Conservation (phyloP, 2,888 invertebrate species). For the Carcina quercana region DNA sequence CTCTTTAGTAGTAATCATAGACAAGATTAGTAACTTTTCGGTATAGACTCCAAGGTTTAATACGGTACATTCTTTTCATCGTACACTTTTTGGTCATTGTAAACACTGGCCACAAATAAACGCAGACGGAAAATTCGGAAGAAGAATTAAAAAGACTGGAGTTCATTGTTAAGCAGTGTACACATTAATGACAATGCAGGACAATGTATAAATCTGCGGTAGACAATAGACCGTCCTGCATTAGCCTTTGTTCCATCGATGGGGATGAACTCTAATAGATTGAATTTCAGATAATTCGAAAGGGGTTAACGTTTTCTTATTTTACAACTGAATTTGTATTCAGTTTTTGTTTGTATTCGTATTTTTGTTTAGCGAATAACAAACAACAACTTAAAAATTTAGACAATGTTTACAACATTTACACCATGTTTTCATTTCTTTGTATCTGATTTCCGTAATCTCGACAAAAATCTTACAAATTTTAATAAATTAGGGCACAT, state of each 20-base stretch:
- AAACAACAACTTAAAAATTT: too few species aligned
- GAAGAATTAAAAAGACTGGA: conserved; percentile 38
- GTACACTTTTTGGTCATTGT: not conserved
- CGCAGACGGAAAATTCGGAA: conserved; percentile 33
- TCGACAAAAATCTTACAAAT: too few species aligned
- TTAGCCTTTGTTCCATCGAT: conserved; percentile 64
- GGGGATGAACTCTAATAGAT: conserved; percentile 65
- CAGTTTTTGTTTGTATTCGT: conserved; percentile 1
- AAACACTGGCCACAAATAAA: conserved; percentile 4
- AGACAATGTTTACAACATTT: too few species aligned
- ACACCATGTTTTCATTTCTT: too few species aligned
- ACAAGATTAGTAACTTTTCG: too few species aligned
- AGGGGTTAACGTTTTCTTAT: conserved; percentile 53
- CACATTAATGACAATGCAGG: conserved; percentile 63
- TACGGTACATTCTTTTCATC: conserved; percentile 1
- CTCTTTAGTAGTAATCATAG: too few species aligned
- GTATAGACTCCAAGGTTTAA: too few species aligned
- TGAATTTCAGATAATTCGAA: conserved; percentile 66
- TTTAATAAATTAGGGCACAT: too few species aligned
- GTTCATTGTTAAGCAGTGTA: conserved; percentile 55
- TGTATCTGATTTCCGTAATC: too few species aligned
- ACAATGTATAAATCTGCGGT: conserved; percentile 60
- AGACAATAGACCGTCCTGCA: conserved; percentile 58
- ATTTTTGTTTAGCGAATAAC: too few species aligned
- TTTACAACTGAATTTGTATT: conserved; percentile 26